Base-by-base conservation (phyloP, 2,797 vertebrate genomes). In the Gallinago nigripennis region DNA sequence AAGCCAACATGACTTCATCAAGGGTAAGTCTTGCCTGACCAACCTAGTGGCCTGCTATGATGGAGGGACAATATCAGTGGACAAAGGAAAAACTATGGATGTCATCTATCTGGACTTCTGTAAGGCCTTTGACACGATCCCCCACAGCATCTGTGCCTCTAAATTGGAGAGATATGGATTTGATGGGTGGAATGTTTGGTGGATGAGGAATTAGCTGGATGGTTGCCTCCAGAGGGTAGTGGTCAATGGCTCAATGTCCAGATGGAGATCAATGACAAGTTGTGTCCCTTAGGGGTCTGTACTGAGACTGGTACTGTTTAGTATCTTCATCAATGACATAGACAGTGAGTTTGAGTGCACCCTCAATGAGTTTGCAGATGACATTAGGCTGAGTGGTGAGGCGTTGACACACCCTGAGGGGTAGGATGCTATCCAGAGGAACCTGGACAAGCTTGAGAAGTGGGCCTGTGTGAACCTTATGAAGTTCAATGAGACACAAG, bases 81-180 rank as follows among this genome's bases (percentile, higher is more conserved):
- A 63, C 27, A 68, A 28, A 8, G 35, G 21, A 53, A 53, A 6
- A 53, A 16, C 51, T 53, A 53, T 6, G 4, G 51, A 37, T 16
- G 13, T 51, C 7, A 6, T 24, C 35, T 53, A 23, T 70, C 18
- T 11, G 41, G 25, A 33, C 5, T 46, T 48, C 48, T 48, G 28
- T 9, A 54, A 54, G 11, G 16, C 25, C 17, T 69, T 45, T 68
- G n/a, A 69, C 17, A 53, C 0, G 0, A 39, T 45, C 3, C 8
- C 8, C 27, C 37, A 16, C n/a, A 81, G 43, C 18, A 66, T n/a
- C 12, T 10, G 65, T 50, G 12, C 24, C 37, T 65, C 24, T 65
- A 11, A 65, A 87, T 31, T 28, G 27, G 9, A 51, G 21, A 71
- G 25, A 18, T 5, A 65, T 5, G 21, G 41, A 56, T 78, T 48